phyloP scores from a whole-genome alignment of 2,113 vertebrate genomes.

The Corythornis madagascariensis region DNA sequence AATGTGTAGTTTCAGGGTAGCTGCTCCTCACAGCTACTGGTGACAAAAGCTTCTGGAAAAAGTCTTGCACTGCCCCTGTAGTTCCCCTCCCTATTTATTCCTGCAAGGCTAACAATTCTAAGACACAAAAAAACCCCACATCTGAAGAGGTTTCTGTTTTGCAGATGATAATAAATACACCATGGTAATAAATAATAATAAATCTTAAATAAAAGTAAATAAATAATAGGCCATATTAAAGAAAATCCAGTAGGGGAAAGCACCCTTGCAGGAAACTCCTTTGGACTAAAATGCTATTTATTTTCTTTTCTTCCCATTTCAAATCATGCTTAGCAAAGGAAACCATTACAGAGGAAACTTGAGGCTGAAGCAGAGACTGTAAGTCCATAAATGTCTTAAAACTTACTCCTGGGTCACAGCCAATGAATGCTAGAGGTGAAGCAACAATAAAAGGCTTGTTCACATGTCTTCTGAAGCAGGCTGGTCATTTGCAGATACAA shows the following conservation, averaged over 20 bases:
- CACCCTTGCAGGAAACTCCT: background rate
- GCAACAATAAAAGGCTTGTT: background rate
- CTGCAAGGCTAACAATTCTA: background rate
- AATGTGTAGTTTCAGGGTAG: background rate
- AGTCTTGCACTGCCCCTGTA: background rate
- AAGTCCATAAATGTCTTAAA: background rate
- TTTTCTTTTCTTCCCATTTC: background rate
- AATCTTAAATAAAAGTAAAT: no score
- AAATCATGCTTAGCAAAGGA: background rate
- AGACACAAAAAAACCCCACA: background rate
- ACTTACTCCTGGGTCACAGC: background rate
- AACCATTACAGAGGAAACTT: background rate
- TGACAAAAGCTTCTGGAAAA: background rate
- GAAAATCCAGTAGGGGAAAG: background rate
- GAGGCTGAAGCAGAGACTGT: background rate
- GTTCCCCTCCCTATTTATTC: background rate
- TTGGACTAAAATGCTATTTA: background rate
- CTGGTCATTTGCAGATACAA: background rate
- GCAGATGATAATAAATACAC: background rate
- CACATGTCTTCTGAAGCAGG: background rate
- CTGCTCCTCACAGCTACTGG: background rate
- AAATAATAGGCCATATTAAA: background rate
- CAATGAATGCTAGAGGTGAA: background rate
- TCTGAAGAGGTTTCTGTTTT: background rate
- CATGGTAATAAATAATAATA: background rate